phyloP scores from a whole-genome alignment of 1,140 invertebrate genomes.

The Drosophila takahashii region DNA sequence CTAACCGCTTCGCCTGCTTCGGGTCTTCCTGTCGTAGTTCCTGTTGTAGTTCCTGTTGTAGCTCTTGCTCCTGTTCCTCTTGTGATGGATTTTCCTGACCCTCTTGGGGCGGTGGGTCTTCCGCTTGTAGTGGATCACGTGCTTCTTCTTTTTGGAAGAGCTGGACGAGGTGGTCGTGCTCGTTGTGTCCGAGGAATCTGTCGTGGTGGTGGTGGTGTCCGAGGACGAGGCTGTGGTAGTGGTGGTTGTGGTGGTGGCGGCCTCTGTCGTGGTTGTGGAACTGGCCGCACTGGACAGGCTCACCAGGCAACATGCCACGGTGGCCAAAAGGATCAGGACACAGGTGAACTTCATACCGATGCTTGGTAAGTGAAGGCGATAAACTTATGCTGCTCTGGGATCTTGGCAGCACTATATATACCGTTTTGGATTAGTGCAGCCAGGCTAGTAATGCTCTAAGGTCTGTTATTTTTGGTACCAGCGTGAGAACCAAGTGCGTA shows the following conservation, averaged over 20 bases:
- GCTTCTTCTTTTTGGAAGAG: background rate
- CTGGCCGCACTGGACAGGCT: background rate
- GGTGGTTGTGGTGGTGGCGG: background rate
- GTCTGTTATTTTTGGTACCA: background rate
- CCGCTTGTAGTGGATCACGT: background rate
- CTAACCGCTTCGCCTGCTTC: too few relatives aligned
- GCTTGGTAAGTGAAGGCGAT: background rate
- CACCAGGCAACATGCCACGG: slow-evolving; percentile 16
- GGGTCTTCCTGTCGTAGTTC: background rate
- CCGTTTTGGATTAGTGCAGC: background rate
- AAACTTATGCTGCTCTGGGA: slow-evolving; percentile 29
- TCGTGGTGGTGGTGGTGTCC: slow-evolving; percentile 18
- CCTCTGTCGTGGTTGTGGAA: slow-evolving; percentile 4
- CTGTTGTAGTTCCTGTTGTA: too few relatives aligned
- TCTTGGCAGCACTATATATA: slow-evolving; percentile 14
- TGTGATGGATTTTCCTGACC: background rate
- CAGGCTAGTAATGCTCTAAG: too few relatives aligned
- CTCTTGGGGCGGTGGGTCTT: background rate
- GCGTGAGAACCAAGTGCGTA: slow-evolving; percentile 20
- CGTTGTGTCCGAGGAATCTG: background rate
- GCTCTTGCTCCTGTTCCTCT: slow-evolving; percentile 1
- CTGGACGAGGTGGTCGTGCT: slow-evolving; percentile 7
- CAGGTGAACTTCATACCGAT: slow-evolving; percentile 13
- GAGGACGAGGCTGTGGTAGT: slow-evolving; percentile 3
- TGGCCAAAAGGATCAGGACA: slow-evolving; percentile 9